These are phyloP conservation scores for Malurus leucopterus DNA, from an alignment of 2,797 vertebrate genomes.

Conservation along the genomic window DNA sequence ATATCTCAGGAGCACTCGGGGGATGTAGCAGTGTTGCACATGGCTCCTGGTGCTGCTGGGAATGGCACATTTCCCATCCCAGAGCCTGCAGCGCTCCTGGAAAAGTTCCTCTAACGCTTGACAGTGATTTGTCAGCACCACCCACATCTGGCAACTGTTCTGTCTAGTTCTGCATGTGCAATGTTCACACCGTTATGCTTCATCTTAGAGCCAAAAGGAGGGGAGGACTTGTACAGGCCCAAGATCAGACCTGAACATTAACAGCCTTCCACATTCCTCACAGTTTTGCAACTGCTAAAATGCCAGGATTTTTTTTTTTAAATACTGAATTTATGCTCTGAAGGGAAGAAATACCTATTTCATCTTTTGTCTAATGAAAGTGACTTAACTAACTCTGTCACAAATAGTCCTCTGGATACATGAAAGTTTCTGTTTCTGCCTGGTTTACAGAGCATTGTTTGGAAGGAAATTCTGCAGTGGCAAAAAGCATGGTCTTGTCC, in stretches of 20 bases:
- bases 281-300: background rate
- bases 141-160: background rate
- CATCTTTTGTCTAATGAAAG: background rate
- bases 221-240: background rate
- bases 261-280: background rate
- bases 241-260: background rate
- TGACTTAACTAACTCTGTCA: background rate
- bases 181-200: background rate
- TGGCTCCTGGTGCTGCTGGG: background rate
- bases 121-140: constrained; percentile 8
- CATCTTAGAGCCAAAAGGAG: background rate
- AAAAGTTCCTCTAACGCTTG: background rate
- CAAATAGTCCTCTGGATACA: background rate
- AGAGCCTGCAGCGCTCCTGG: background rate
- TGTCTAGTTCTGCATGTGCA: background rate
- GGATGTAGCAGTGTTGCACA: background rate
- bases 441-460: background rate
- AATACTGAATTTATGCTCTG: background rate
- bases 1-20: background rate
- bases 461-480: constrained; percentile 13
- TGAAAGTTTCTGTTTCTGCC: background rate
- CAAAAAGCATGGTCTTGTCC: constrained; percentile 34
- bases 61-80: background rate
- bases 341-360: background rate
- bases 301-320: background rate